Conservation (phyloP, 2,113 vertebrate genomes). For the Tupaia chinensis region DNA sequence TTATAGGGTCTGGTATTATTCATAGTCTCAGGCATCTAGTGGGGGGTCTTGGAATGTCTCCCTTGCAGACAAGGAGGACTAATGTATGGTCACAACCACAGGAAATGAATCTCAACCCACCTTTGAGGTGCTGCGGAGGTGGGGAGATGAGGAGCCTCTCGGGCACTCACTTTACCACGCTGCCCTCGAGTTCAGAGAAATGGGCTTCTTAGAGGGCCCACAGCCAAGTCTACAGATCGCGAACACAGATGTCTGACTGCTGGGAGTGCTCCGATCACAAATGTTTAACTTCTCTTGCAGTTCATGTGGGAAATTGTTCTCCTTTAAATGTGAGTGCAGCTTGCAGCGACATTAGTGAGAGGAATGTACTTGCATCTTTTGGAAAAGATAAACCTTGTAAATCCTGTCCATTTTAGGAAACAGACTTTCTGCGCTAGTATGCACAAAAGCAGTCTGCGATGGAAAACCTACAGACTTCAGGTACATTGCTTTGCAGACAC, state of each 20-base stretch:
- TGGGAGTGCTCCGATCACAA: slow-evolving; percentile 75
- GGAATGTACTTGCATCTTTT: slow-evolving; percentile 54
- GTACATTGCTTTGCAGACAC: neutral
- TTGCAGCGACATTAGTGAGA: slow-evolving; percentile 27
- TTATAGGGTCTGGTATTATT: no score
- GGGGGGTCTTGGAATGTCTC: no score
- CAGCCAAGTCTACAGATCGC: slow-evolving; percentile 70
- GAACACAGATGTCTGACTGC: slow-evolving; percentile 78
- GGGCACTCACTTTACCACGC: slow-evolving; percentile 56
- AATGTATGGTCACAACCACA: slow-evolving; percentile 69
- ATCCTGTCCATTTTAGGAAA: slow-evolving; percentile 74
- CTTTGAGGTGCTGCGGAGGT: slow-evolving; percentile 66
- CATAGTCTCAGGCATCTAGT: no score
- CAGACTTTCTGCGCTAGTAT: slow-evolving; percentile 57
- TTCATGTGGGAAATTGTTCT: neutral
- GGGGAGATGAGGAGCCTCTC: slow-evolving; percentile 74
- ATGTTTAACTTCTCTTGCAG: slow-evolving; percentile 71
- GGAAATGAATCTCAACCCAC: slow-evolving; percentile 78
- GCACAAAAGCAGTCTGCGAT: neutral
- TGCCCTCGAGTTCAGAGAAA: slow-evolving; percentile 77
- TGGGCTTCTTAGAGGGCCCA: slow-evolving; percentile 67
- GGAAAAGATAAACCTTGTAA: slow-evolving; percentile 74
- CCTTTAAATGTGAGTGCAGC: neutral
- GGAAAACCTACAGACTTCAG: neutral
- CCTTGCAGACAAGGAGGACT: no score